Evolutionary conservation across 2,888 invertebrate genomes (phyloP), one percentile per base, ranked within the genome.

Genomic region (Protodeltote pygarga): DNA sequence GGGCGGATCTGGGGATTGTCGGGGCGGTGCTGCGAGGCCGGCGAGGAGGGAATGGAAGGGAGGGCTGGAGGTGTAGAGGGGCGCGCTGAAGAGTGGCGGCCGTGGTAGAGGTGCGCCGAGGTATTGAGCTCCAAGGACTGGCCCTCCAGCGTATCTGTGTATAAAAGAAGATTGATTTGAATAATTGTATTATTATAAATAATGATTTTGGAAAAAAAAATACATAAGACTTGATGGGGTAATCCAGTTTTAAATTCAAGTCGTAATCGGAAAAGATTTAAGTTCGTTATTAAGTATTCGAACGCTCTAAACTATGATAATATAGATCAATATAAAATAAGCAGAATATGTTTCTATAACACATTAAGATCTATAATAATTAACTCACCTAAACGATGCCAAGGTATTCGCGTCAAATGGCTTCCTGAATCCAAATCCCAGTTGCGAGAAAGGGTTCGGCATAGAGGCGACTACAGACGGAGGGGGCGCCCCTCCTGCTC

Each of bases 381-480:
- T 5, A 19, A 52, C 54, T 77, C 94, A 96, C 73, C 96, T 94
- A 83, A 96, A 95, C 33, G 95, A 93, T 25, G 95, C 95, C 73
- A 96, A 87, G 42, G 94, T 90, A 48, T 94, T 93, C 1, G 90
- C 80, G 72, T 95, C 96, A 81, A 95, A 96, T 3, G 95, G 95
- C 77, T 95, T 96, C 57, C 95, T 89, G 66, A 96, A 93, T 15
- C 95, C 95, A 78, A 97, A 96, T 38, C 95, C 95, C 53, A 96
- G 91, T 75, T 96, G 96, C 11, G 94, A 92, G 87, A 97, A 97
- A 0, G 97, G 97, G 85, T 96, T 96, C 23, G 97, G 96, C 83
- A 97, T 93, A 17, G 96, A 94, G 1, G 96, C 95, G 8, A 96
- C 71, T 2, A 96, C 95, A 3, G 96, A 95, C 0, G 96, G 94